Conservation (phyloP, 2,888 invertebrate species). For the Parochlus steinenii region DNA sequence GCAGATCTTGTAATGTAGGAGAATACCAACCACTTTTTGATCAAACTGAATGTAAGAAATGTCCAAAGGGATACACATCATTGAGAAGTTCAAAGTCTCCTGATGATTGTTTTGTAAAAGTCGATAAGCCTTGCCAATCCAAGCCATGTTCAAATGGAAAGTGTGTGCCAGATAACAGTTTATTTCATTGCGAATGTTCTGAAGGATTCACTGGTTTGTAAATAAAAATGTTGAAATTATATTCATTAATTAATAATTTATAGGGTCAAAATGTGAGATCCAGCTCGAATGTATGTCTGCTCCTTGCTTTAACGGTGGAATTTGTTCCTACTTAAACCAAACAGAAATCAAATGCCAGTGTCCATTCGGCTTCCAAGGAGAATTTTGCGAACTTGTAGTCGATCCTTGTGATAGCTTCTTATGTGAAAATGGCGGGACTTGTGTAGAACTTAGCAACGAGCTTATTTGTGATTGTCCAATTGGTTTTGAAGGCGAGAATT, state of each 20-base stretch:
- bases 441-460: conserved; percentile 23
- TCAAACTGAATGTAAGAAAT: conserved; percentile 36
- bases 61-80: conserved; percentile 35
- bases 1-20: conserved; percentile 39
- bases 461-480: conserved; percentile 19
- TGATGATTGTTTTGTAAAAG: conserved; percentile 31
- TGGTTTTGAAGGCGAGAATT: conserved; percentile 29
- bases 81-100: conserved; percentile 29
- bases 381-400: conserved; percentile 31
- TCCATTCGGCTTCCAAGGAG: conserved; percentile 31
- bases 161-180: conserved; percentile 24
- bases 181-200: conserved; percentile 15
- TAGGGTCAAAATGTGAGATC: conserved; percentile 37
- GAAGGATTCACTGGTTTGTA: conserved; percentile 17
- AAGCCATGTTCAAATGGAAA: conserved; percentile 21
- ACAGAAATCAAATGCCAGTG: conserved; percentile 31
- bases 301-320: conserved; percentile 38
- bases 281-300: conserved; percentile 32
- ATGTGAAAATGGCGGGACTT: conserved; percentile 30
- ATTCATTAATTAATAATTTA: conserved; percentile 11
- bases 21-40: conserved; percentile 43
- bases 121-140: conserved; percentile 30
- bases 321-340: conserved; percentile 26
- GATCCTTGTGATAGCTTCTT: conserved; percentile 18
- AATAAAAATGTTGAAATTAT: conserved; percentile 32